Evolutionary conservation across 2,113 vertebrate genomes (phyloP).

Genomic region (Psilopogon haemacephalus): DNA sequence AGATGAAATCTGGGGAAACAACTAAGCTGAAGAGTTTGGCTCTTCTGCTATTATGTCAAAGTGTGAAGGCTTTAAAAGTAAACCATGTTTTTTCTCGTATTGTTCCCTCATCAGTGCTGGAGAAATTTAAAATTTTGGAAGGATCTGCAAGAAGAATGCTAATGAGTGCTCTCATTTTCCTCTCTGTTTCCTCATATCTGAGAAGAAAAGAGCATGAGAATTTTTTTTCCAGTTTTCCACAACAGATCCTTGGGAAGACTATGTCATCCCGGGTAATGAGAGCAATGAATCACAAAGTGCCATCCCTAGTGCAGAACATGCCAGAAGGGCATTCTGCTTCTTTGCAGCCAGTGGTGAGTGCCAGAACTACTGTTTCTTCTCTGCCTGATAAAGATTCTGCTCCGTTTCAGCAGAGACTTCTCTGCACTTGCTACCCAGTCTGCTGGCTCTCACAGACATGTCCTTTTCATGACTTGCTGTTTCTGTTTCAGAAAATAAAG

Average conservation of each 20-base stretch:
- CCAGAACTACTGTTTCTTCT: not conserved
- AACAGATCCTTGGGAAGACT: not conserved
- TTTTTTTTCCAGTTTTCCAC: slow-evolving; percentile 12
- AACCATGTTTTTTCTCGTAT: not conserved
- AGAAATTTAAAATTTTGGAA: not conserved
- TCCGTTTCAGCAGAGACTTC: not conserved
- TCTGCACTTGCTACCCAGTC: not conserved
- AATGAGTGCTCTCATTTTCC: not conserved
- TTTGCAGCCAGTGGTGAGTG: not conserved
- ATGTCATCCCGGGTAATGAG: not conserved
- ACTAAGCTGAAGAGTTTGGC: not conserved
- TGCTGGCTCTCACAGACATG: not conserved
- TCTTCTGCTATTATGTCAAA: not conserved
- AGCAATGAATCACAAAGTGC: accelerated
- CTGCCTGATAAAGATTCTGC: accelerated
- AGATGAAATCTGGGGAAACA: not conserved
- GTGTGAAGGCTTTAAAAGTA: not conserved
- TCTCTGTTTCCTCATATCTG: not conserved
- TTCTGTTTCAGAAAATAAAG: not conserved
- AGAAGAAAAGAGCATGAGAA: not conserved
- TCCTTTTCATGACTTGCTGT: not conserved
- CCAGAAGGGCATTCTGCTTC: not conserved
- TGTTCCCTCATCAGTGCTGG: not conserved
- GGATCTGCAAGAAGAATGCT: not conserved
- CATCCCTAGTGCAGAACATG: not conserved